phyloP scores from a whole-genome alignment of 2,797 vertebrate genomes.

The Dendrocincla tyrannina region DNA sequence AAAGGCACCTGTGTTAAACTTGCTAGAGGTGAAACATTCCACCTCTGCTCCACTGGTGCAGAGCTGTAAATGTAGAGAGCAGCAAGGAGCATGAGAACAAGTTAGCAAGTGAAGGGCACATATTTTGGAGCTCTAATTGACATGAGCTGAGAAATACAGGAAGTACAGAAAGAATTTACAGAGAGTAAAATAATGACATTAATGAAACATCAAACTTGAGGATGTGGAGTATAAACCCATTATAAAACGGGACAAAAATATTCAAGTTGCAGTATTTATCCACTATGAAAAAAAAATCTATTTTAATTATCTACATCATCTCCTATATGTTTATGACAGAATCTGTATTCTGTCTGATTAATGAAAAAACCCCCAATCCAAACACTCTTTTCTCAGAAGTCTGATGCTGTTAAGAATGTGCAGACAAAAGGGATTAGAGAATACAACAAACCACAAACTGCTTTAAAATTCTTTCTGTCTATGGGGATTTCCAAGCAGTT shows the following conservation, averaged over 20 bases:
- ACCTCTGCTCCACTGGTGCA: background rate
- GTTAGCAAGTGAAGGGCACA: background rate
- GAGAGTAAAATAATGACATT: background rate
- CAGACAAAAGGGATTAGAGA: background rate
- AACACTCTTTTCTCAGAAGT: background rate
- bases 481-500: background rate
- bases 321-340: background rate
- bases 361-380: background rate
- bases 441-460: background rate
- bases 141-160: background rate
- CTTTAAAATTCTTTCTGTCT: background rate
- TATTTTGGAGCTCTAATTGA: background rate
- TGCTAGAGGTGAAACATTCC: background rate
- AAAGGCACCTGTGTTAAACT: background rate
- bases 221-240: background rate
- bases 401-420: background rate
- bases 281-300: rapidly evolving
- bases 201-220: background rate
- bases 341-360: background rate
- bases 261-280: background rate
- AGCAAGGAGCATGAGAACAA: background rate
- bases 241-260: background rate
- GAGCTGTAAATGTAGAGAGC: background rate
- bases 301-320: background rate
- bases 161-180: background rate